Conservation (phyloP, 2,797 vertebrate species). For the Cossypha dichroa region DNA sequence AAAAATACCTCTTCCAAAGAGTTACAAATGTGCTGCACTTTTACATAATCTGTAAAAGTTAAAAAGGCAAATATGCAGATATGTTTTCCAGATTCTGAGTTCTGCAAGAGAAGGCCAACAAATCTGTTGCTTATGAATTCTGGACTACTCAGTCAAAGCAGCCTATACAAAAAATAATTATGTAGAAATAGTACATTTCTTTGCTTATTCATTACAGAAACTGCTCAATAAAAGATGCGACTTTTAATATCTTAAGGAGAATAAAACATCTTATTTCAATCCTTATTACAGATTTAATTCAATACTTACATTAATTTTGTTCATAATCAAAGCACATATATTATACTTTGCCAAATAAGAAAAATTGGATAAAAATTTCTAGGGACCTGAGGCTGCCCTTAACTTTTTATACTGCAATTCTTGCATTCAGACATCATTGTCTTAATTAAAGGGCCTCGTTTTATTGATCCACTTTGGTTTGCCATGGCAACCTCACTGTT, state of each 20-base stretch:
- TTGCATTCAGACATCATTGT: background rate
- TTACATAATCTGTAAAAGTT: background rate
- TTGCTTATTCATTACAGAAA: background rate
- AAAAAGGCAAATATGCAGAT: background rate
- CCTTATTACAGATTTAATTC: background rate
- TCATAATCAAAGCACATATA: background rate
- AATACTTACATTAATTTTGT: background rate
- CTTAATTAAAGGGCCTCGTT: background rate
- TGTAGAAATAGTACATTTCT: background rate
- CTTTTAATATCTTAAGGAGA: background rate
- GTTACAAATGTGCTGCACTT: background rate
- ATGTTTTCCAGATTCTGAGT: background rate
- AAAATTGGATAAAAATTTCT: background rate
- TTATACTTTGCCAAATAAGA: background rate
- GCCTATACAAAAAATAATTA: background rate
- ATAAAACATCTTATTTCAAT: background rate
- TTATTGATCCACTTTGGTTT: background rate
- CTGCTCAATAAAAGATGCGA: accelerated
- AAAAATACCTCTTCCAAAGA: background rate
- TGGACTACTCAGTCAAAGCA: background rate
- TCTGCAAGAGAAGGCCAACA: background rate
- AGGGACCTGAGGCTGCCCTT: background rate
- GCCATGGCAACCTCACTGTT: background rate
- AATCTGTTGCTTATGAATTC: background rate
- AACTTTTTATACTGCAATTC: background rate